Percentiles rank a stretch among this genome's conserved stretches.
These are phyloP conservation scores for Perithous albicinctus DNA, from an alignment of 2,888 invertebrate species.

Conservation along the genomic window DNA sequence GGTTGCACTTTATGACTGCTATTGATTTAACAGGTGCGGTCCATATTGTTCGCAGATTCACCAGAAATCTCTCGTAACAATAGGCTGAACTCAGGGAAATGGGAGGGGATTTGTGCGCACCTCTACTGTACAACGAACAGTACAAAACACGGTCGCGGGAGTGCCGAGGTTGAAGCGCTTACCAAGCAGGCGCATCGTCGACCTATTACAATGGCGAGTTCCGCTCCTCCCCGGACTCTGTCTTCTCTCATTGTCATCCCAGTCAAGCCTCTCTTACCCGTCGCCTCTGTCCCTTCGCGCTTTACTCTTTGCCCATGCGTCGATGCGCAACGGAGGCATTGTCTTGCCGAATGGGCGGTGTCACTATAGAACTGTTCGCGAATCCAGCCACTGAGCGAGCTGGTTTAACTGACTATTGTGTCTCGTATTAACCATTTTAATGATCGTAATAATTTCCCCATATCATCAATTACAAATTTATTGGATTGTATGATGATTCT, in stretches of 20 bases:
- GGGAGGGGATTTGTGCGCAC: slow-evolving; percentile 71
- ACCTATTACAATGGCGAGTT: slow-evolving; percentile 82
- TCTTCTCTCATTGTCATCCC: slow-evolving; percentile 81
- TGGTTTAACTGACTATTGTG: too few species aligned
- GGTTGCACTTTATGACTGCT: background rate
- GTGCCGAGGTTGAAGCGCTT: slow-evolving; percentile 71
- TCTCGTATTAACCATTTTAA: too few species aligned
- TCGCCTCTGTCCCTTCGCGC: slow-evolving; percentile 39
- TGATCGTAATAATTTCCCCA: too few species aligned
- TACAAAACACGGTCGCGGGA: slow-evolving; percentile 50
- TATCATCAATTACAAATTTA: background rate
- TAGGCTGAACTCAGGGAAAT: slow-evolving; percentile 49
- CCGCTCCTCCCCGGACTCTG: slow-evolving; percentile 75
- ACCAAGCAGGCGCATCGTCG: slow-evolving; percentile 83
- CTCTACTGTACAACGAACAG: slow-evolving; percentile 30
- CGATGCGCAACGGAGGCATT: slow-evolving; percentile 81
- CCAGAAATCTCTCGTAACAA: slow-evolving; percentile 69
- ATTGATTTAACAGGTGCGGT: slow-evolving; percentile 30
- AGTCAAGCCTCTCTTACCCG: slow-evolving; percentile 23
- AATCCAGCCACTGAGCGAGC: slow-evolving; percentile 56
- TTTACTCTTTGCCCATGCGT: slow-evolving; percentile 83
- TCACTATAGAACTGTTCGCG: slow-evolving; percentile 68
- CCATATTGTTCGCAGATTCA: slow-evolving; percentile 35
- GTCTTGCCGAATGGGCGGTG: slow-evolving; percentile 81
- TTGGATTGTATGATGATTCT: too few species aligned